Evolutionary conservation across 2,888 invertebrate species (phyloP), one percentile per base, ranked within the genome.

Genomic region (Perdita meconis): DNA sequence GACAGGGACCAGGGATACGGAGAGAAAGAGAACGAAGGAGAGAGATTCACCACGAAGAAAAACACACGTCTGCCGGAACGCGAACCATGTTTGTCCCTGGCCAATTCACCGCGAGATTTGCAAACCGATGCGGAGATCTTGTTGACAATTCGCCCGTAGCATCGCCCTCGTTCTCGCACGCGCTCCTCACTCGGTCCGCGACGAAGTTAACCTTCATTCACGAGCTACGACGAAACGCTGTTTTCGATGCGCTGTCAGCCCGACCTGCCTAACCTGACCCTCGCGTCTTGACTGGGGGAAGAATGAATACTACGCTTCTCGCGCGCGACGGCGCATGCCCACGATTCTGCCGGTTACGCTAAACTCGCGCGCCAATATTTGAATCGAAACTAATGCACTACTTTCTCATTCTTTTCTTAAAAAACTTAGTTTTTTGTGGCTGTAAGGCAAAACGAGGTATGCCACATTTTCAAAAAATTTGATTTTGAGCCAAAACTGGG

Each of bases 221-320:
- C 82, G 55, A 73, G 61, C 30, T 44, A 59, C 71, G 55, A 44
- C 67, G 51, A 68, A 75, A 83, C 77, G 57, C 76, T 72, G 73
- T 82, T 87, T 80, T 79, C 81, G 74, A 81, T 83, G 81, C 80
- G 78, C 82, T 86, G 84, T 86, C 86, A 86, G 83, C 75, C 77
- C 78, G 82, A 85, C 82, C 82, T 82, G 84, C 87, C 88, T 88
- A 90, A 89, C 89, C 90, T 90, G 89, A 89, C 89, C 86, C 77
- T 80, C 77, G 66, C 60, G 66, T 74, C 56, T 77, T 65, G 78
- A 66, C 80, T 69, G 66, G 60, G 26, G 47, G 59, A 65, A 50
- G 63, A 72, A 51, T 42, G 75, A 53, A 56, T 50, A 34, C 74
- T 74, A 55, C 64, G 69, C 65, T 24, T 47, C 30, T 61, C 47